Base-by-base conservation (phyloP, 1,140 invertebrate species). In the Rhagoletis pomonella region DNA sequence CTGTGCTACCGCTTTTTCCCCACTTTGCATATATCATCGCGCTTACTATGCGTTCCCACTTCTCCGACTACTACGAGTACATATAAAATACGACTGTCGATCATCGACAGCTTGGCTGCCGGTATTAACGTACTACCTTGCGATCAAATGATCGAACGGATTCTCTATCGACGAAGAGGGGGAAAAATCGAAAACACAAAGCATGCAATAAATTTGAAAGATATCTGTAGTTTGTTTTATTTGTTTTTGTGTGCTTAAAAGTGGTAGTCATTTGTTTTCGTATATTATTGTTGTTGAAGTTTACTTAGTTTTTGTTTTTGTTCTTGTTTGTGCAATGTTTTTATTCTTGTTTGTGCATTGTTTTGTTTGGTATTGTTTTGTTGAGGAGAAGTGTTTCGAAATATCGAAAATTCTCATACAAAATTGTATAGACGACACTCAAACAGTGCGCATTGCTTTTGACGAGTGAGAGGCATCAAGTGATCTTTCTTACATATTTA, bases 341-440 rank as follows among this genome's bases (percentile, higher is more conserved):
- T 19, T n/a, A n/a, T n/a, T 19, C 42, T 4, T 6, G 50, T 55
- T 55, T 50, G 12, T 62, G 4, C 0, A 62, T 81, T 4, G 50
- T 81, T 17, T 81, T 19, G 17, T 55, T 58, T 3, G 14, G 50
- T 14, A 81, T 55, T 81, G 73, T 81, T 81, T 55, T 81, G 50
- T 81, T 81, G 73, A 47, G 73, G 73, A 81, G 17, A 81, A 81
- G 73, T 81, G 73, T 81, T 55, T 81, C 9, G 47, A 81, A 81
- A 81, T 81, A n/a, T 55, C 47, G 17, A 55, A 81, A 81, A 55
- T 81, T 50, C n/a, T 50, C 14, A 81, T 81, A 47, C 73, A 81
- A 81, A 81, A 55, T 55, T 81, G 14, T 42, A 29, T 29, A 29
- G 29, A 29, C 29, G 29, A 29, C 29, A 12, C 14, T 47, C 42